Base-by-base conservation (phyloP, 2,888 invertebrate genomes). In the Augochlorella aurata region DNA sequence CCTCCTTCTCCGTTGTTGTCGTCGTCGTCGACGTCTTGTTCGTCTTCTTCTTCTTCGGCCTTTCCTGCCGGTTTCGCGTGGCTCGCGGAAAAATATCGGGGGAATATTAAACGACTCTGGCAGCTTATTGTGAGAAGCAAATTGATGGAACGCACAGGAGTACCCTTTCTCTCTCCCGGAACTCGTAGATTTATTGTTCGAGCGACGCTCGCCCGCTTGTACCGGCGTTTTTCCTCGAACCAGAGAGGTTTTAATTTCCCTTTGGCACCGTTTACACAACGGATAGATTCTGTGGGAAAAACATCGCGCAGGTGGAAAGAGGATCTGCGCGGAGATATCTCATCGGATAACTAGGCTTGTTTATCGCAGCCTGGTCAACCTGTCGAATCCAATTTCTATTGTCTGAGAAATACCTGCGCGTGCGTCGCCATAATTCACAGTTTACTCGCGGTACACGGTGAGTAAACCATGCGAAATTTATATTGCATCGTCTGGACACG, bases 51-150 rank as follows among this genome's bases (percentile, higher is more conserved):
- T 29, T 18, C 29, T 38, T 18, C 16, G 3, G 58, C 63, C 58
- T 72, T 58, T 58, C 47, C 74, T 79, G 47, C 54, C 63, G 49
- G 69, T 38, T 14, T 54, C 38, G 38, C 38, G 38, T 72, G 52
- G 21, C 54, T 10, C 52, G 73, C 21, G 61, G 50, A 84, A 83
- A 83, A 82, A 83, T 74, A 54, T 67, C 54, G 47, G 72, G 70
- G 76, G 86, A 77, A 81, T 83, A 74, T 83, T 84, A 84, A 79
- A 70, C 74, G 75, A 52, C 74, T 74, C 70, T 68, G 79, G 73
- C 75, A 49, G 77, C 69, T 84, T 44, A 77, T 75, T 79, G 79
- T 58, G 65, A 66, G 74, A 79, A 49, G 75, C 77, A 77, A 84
- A 84, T 73, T 44, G 67, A 69, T 49, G 65, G 68, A 82, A 75